phyloP scores from a whole-genome alignment of 1,140 invertebrate genomes.

The Rhysida immarginata region DNA sequence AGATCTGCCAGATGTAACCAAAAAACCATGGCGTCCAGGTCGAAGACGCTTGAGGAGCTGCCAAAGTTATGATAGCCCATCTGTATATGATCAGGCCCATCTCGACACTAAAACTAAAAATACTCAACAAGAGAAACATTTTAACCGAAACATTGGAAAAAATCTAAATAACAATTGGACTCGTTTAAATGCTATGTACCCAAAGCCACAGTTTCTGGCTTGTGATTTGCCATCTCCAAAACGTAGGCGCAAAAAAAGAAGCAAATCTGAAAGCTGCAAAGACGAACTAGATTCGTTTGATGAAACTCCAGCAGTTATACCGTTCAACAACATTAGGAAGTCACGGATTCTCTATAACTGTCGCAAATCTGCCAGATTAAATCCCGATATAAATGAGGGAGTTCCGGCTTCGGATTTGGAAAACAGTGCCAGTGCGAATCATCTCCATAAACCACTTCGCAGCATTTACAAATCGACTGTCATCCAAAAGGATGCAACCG shows the following conservation, averaged over 20 bases:
- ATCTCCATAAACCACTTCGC: background rate
- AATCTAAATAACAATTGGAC: background rate
- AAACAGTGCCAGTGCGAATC: background rate
- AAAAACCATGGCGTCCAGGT: background rate
- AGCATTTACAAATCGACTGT: slow-evolving; percentile 4
- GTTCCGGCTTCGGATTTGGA: background rate
- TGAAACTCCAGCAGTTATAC: no score
- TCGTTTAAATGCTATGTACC: background rate
- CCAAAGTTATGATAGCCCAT: no score
- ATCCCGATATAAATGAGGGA: background rate
- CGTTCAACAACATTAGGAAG: no score
- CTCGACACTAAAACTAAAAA: no score
- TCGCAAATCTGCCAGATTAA: slow-evolving; percentile 3
- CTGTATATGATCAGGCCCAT: no score
- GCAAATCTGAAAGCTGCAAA: no score
- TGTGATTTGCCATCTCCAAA: background rate
- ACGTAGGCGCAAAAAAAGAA: no score
- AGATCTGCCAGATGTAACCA: background rate
- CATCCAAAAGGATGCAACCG: background rate
- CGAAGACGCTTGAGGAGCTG: no score
- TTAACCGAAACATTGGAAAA: no score
- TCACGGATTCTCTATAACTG: no score
- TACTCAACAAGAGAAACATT: no score
- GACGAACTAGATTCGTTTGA: no score
- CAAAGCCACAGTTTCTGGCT: background rate